Percentiles rank a stretch among this genome's conserved stretches.
phyloP scores from a whole-genome alignment of 2,113 vertebrate genomes.

The Mionectes macconnelli region DNA sequence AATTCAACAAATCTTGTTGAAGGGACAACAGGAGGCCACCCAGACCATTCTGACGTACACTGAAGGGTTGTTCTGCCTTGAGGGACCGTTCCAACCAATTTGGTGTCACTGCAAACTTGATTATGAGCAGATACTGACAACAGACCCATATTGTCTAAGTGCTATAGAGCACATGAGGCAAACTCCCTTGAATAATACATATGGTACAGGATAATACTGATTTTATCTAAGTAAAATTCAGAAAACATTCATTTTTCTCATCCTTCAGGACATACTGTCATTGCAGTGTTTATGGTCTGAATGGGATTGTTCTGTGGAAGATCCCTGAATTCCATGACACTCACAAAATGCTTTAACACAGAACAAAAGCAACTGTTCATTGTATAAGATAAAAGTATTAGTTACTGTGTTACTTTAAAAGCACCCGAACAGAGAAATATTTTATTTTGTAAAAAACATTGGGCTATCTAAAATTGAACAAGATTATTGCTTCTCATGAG shows the following conservation, averaged over 20 bases:
- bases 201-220: background rate
- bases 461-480: background rate
- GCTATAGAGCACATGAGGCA: background rate
- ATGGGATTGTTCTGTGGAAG: background rate
- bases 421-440: background rate
- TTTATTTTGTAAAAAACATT: background rate
- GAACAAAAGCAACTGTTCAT: background rate
- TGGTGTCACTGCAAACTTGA: background rate
- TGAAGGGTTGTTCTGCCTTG: background rate
- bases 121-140: background rate
- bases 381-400: background rate
- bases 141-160: background rate
- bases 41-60: background rate
- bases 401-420: background rate
- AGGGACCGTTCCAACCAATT: background rate
- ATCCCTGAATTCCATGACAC: background rate
- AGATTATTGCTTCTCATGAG: background rate
- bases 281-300: background rate
- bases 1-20: background rate
- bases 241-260: background rate
- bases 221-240: background rate
- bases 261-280: background rate
- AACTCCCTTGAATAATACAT: rapidly evolving
- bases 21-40: background rate
- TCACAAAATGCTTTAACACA: background rate